Evolutionary conservation across 2,797 vertebrate species (phyloP), one percentile per base, ranked within the genome.

Genomic region (Cyprinodon diabolis): DNA sequence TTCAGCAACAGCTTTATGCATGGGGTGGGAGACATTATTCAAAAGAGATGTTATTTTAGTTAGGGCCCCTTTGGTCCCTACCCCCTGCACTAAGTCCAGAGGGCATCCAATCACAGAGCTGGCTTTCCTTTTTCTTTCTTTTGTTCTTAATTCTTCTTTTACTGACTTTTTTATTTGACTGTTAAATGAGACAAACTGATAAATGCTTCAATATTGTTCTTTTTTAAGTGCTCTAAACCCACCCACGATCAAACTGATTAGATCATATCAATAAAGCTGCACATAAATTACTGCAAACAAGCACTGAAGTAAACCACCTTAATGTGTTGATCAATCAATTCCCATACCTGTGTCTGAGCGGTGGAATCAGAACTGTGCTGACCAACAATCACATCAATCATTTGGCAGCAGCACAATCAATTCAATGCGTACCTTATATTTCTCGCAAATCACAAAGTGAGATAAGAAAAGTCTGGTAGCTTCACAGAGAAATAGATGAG

Each of bases 401-500:
- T 58, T 66, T 25, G 71, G 75, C 0, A 68, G 79, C 69, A 72
- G 73, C 19, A 11, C 17, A 48, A 86, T 84, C 80, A 82, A 81
- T 87, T 80, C 56, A 45, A 10, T 4, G 66, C 69, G 71, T 45
- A 54, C 69, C 58, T 84, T 67, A 72, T 71, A 75, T 40, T 1
- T 1, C 51, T 69, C 35, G 17, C 71, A 84, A 72, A 83, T 74
- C 57, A 2, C 58, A 72, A 66, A 55, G 69, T 12, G 69, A 90
- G 83, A 89, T 86, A 84, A 82, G 77, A 84, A 78, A 87, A 78
- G 76, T 81, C 78, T 13, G 52, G 25, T 75, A 60, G 82, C 71
- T 81, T 69, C 62, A 55, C n/a, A 54, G 14, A 55, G 66, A 4
- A 43, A n/a, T 55, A 9, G 35, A 68, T 52, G 58, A 68, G 80